A percentile compares a stretch with the other conserved stretches of the same genome.
Evolutionary conservation across 1,140 invertebrate species (phyloP).

Genomic region (Drosophila kikkawai): DNA sequence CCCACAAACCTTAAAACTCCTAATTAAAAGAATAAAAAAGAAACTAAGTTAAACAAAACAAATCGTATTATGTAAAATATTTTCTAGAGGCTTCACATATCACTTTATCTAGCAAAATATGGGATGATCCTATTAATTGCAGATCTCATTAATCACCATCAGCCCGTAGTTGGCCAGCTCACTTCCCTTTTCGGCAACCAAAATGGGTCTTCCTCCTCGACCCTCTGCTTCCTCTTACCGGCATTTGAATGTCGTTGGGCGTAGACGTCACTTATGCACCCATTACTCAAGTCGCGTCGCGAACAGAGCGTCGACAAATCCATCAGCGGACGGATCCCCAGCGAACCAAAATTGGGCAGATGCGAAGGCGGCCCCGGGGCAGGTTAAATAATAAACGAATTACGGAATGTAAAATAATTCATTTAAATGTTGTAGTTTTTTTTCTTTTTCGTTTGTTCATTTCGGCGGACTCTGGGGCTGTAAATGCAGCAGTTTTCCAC

Average conservation of each 20-base stretch:
- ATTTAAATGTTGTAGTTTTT: slow-evolving; percentile 59
- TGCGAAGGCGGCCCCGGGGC: slow-evolving; percentile 35
- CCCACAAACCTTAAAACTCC: neutral
- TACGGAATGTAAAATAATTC: slow-evolving; percentile 66
- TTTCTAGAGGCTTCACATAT: neutral
- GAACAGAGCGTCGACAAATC: slow-evolving; percentile 64
- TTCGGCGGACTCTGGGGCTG: slow-evolving; percentile 19
- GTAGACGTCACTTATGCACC: slow-evolving; percentile 68
- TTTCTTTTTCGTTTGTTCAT: neutral
- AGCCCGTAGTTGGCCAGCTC: slow-evolving; percentile 26
- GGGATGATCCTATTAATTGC: slow-evolving; percentile 44
- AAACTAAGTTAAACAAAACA: neutral
- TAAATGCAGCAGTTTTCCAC: slow-evolving; percentile 79
- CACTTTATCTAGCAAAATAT: neutral
- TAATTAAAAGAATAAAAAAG: neutral
- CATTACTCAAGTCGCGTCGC: slow-evolving; percentile 71
- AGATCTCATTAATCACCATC: slow-evolving; percentile 48
- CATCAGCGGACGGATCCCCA: slow-evolving; percentile 48
- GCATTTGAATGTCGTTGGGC: slow-evolving; percentile 50
- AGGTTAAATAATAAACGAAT: slow-evolving; percentile 75
- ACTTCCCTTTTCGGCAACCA: slow-evolving; percentile 23
- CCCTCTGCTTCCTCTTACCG: neutral
- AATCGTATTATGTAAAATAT: neutral
- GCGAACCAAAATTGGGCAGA: slow-evolving; percentile 31
- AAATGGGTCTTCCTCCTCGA: slow-evolving; percentile 6